A percentile compares a stretch with the other conserved stretches of the same genome.
Conservation (phyloP, 2,113 vertebrate species). For the Poeciliopsis turrubarensis region DNA sequence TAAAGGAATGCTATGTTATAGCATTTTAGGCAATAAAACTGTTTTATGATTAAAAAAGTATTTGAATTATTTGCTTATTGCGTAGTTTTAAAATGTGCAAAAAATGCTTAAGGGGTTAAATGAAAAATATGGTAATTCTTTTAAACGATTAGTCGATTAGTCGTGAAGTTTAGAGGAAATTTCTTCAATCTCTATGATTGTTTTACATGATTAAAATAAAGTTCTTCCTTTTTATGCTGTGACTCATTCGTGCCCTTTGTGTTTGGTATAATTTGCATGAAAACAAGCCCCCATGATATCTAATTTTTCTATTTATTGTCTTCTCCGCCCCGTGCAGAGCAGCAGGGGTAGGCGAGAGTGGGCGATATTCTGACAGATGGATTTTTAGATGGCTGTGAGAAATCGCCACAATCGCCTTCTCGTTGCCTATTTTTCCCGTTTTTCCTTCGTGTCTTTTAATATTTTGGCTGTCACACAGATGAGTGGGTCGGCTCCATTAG, state of each 20-base stretch:
- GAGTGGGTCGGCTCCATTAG: slow-evolving; percentile 60
- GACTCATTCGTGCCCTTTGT: slow-evolving; percentile 26
- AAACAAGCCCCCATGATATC: slow-evolving; percentile 36
- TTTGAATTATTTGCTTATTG: too few species aligned
- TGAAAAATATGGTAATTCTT: too few species aligned
- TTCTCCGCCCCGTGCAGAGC: slow-evolving; percentile 8
- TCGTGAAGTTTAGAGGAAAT: neutral
- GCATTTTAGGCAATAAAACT: too few species aligned
- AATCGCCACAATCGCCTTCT: slow-evolving; percentile 38
- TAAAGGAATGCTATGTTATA: too few species aligned
- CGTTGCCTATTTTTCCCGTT: slow-evolving; percentile 27
- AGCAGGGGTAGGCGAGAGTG: slow-evolving; percentile 17
- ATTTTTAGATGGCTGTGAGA: slow-evolving; percentile 49
- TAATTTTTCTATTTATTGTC: slow-evolving; percentile 47
- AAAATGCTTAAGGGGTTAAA: too few species aligned
- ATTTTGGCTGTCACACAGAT: slow-evolving; percentile 55
- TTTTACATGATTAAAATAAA: too few species aligned
- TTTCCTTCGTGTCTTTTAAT: neutral
- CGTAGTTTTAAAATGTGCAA: too few species aligned
- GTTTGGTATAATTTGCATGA: slow-evolving; percentile 43
- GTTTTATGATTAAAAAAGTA: too few species aligned
- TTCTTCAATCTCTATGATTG: too few species aligned
- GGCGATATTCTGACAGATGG: slow-evolving; percentile 62
- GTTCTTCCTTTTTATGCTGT: neutral
- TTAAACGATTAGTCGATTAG: neutral